These are phyloP conservation scores for Sula dactylatra DNA, from an alignment of 2,113 vertebrate species.

Conservation along the genomic window DNA sequence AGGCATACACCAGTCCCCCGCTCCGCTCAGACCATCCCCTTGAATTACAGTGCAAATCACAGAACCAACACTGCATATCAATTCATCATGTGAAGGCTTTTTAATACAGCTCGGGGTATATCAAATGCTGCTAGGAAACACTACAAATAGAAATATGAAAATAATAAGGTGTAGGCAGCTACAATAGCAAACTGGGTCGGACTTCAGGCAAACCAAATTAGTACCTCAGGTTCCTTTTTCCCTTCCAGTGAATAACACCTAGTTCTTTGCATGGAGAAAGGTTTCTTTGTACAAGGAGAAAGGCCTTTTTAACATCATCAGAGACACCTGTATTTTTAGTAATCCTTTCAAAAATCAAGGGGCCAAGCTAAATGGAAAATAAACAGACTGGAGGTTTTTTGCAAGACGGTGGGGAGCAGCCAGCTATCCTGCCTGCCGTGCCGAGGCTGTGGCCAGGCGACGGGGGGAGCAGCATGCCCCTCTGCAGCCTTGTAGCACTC, in stretches of 20 bases:
- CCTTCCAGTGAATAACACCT: neutral
- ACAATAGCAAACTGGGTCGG: neutral
- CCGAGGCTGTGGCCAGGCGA: neutral
- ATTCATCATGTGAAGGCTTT: neutral
- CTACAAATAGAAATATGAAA: neutral
- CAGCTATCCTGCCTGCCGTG: accelerated
- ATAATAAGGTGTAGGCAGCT: neutral
- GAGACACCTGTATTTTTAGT: neutral
- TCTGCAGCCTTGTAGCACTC: neutral
- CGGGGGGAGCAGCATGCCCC: neutral
- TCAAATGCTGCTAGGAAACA: neutral
- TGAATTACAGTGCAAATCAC: neutral
- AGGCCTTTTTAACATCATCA: neutral
- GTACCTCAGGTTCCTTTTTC: neutral
- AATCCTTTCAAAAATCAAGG: neutral
- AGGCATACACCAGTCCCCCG: accelerated
- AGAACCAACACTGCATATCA: neutral
- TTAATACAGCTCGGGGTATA: neutral
- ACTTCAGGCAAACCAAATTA: neutral
- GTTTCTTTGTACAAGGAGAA: neutral
- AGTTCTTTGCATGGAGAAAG: neutral
- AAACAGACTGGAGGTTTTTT: neutral
- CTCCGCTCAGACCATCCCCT: neutral
- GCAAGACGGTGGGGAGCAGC: neutral
- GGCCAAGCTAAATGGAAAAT: neutral